Conservation (phyloP, 2,888 invertebrate genomes). For the Orchesellides sinensis region DNA sequence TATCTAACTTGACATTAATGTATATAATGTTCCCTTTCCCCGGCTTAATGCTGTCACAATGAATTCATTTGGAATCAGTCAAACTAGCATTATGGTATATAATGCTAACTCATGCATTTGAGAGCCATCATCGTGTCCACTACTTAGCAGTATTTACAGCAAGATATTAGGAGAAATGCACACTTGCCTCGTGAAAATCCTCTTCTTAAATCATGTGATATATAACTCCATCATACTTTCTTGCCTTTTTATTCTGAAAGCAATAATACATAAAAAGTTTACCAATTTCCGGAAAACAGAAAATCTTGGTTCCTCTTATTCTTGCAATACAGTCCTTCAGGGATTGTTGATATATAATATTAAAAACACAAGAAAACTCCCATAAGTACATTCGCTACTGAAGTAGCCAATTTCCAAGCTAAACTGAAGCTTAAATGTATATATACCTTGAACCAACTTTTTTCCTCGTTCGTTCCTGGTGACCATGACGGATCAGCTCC, state of each 20-base stretch:
- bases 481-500: constrained; percentile 26
- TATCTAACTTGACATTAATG: background rate
- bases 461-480: background rate
- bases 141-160: background rate
- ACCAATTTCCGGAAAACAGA: constrained; percentile 19
- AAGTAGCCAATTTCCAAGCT: background rate
- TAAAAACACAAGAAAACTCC: background rate
- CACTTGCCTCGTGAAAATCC: too few relatives aligned
- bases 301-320: constrained; percentile 9
- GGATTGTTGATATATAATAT: constrained; percentile 14
- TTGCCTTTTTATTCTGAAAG: background rate
- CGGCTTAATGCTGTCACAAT: background rate
- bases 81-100: background rate
- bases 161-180: background rate
- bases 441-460: background rate
- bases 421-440: background rate
- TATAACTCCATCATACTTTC: background rate
- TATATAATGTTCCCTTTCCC: background rate
- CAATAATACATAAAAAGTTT: constrained; percentile 31
- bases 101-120: background rate
- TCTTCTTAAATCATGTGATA: background rate
- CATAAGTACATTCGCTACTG: too few relatives aligned
- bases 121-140: background rate
- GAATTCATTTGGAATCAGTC: background rate
- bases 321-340: background rate